phyloP scores from a whole-genome alignment of 1,140 invertebrate genomes.

The Nasonia longicornis region DNA sequence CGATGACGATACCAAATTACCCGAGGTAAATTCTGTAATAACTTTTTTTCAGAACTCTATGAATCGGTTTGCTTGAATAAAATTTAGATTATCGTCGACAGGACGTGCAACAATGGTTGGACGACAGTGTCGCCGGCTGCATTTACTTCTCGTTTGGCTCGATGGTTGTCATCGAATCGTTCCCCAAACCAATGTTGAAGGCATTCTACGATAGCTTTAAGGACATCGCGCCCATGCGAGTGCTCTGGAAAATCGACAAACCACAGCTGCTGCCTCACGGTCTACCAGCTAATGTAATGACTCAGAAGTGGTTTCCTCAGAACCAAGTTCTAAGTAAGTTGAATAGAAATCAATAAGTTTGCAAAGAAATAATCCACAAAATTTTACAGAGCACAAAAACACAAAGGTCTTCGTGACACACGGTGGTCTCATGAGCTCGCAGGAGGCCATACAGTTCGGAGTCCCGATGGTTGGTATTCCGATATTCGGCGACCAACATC shows the following conservation, averaged over 20 bases:
- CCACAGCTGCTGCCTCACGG: slow-evolving; percentile 57
- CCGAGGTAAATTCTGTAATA: background rate
- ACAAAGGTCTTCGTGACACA: slow-evolving; percentile 78
- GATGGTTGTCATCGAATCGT: slow-evolving; percentile 74
- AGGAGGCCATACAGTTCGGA: slow-evolving; percentile 78
- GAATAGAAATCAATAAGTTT: too few relatives aligned
- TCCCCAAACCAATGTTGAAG: slow-evolving; percentile 52
- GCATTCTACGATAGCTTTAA: slow-evolving; percentile 54
- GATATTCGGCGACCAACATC: slow-evolving; percentile 76
- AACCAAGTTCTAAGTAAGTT: slow-evolving; percentile 63
- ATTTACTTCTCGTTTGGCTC: slow-evolving; percentile 82
- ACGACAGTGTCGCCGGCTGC: slow-evolving; percentile 76
- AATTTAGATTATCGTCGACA: slow-evolving; percentile 67
- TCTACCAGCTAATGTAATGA: slow-evolving; percentile 73
- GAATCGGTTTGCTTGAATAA: background rate
- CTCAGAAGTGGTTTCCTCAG: slow-evolving; percentile 76
- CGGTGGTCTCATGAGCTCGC: slow-evolving; percentile 77
- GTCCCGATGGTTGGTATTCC: slow-evolving; percentile 79
- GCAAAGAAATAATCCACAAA: background rate
- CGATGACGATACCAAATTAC: slow-evolving; percentile 12
- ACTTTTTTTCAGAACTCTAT: background rate
- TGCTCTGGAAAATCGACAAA: slow-evolving; percentile 56
- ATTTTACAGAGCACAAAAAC: slow-evolving; percentile 74
- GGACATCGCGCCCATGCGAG: slow-evolving; percentile 55
- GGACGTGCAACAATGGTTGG: slow-evolving; percentile 76